A percentile compares a stretch with the other conserved stretches of the same genome.
Evolutionary conservation across 92 coral and sea anemone genomes (phyloP).

Genomic region (Zoanthus sociatus): DNA sequence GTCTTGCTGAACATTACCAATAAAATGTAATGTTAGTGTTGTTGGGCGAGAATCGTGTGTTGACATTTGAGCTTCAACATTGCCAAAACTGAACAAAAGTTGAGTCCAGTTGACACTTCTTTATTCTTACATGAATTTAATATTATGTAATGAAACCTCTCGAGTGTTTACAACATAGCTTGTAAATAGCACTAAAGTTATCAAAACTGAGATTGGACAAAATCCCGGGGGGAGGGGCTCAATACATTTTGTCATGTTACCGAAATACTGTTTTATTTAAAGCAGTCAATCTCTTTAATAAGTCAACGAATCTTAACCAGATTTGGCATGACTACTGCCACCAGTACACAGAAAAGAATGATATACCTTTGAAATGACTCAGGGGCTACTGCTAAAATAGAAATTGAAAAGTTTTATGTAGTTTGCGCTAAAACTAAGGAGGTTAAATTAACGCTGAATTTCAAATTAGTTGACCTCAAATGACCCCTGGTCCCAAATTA

Average conservation of each 20-base stretch:
- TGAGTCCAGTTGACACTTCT: constrained; percentile 8
- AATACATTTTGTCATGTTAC: constrained; percentile 1
- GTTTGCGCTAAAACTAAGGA: background rate
- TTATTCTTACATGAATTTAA: background rate
- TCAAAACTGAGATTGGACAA: constrained; percentile 5
- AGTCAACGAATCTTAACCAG: constrained; percentile 3
- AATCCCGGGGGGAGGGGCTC: constrained; percentile 13
- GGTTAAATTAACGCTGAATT: background rate
- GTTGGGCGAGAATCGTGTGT: constrained; percentile 5
- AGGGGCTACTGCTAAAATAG: constrained; percentile 4
- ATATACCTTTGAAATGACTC: background rate
- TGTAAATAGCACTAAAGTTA: background rate
- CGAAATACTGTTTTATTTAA: constrained; percentile 4
- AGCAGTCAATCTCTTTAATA: constrained; percentile 37
- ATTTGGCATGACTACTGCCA: constrained; percentile 9
- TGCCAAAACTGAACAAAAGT: constrained; percentile 9
- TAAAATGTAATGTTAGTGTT: constrained; percentile 4
- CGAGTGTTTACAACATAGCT: background rate
- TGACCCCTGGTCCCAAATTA: too few species aligned
- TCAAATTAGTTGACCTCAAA: too few species aligned
- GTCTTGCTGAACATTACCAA: constrained; percentile 29
- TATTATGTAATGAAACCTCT: background rate
- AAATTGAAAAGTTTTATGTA: background rate
- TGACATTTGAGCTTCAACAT: constrained; percentile 13
- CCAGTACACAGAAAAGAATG: constrained; percentile 25